phyloP scores from a whole-genome alignment of 64 coral and sea anemone species.

The Acropora tenuis region DNA sequence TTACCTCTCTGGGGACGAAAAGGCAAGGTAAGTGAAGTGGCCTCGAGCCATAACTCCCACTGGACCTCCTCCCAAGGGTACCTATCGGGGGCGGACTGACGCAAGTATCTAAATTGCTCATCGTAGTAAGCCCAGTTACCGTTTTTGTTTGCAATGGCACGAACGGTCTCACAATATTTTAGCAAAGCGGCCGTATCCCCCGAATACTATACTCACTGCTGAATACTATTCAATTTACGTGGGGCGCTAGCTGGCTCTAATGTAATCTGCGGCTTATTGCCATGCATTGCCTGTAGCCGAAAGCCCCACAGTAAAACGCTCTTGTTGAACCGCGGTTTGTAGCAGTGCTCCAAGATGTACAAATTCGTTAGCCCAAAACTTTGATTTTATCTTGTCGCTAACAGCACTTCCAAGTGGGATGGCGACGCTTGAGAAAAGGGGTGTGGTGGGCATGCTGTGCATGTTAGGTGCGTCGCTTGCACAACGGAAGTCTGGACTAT shows the following conservation, averaged over 20 bases:
- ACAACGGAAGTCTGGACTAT: constrained; percentile 12
- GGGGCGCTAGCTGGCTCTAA: background rate
- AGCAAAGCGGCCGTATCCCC: background rate
- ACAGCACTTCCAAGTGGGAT: constrained; percentile 4
- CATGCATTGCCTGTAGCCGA: constrained; percentile 30
- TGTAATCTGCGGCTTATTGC: constrained; percentile 13
- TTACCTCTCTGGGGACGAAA: constrained; percentile 6
- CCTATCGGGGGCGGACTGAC: constrained; percentile 42
- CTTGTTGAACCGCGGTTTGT: background rate
- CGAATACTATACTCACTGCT: constrained; percentile 20
- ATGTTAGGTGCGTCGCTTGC: constrained; percentile 16
- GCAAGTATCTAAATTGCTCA: constrained; percentile 38
- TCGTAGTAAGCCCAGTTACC: constrained; percentile 31
- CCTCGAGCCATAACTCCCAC: constrained; percentile 48
- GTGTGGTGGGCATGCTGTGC: constrained; percentile 27
- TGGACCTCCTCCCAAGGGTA: constrained; percentile 41
- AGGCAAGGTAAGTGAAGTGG: background rate
- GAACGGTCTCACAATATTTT: constrained; percentile 52
- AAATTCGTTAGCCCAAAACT: background rate
- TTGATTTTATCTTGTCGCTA: background rate
- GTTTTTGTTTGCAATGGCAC: constrained; percentile 23
- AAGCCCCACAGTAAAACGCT: constrained; percentile 1
- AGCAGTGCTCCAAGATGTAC: background rate
- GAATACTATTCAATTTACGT: constrained; percentile 11
- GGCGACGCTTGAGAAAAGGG: constrained; percentile 19